Evolutionary conservation across 2,888 invertebrate species (phyloP).

Genomic region (Sesia bembeciformis): DNA sequence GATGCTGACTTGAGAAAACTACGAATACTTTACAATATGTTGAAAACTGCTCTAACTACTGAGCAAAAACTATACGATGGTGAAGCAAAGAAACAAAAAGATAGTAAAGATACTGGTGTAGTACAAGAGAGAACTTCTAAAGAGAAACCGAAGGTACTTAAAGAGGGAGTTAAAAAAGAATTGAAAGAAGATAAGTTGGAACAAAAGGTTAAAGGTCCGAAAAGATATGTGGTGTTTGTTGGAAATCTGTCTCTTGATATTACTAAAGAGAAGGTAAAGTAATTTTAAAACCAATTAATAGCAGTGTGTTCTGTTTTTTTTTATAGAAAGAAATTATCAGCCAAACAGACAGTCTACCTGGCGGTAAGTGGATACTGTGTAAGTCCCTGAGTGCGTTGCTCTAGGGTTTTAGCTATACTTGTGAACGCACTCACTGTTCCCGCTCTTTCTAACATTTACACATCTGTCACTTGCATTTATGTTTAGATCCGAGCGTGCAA

Average conservation of each 20-base stretch:
- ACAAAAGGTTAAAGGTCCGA: slow-evolving; percentile 37
- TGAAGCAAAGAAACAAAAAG: slow-evolving; percentile 5
- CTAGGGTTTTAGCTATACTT: too few relatives aligned
- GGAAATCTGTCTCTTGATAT: slow-evolving; percentile 54
- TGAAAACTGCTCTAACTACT: slow-evolving; percentile 25
- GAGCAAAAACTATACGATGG: slow-evolving; percentile 5
- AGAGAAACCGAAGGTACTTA: slow-evolving; percentile 6
- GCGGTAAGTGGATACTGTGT: not conserved
- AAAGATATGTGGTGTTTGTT: slow-evolving; percentile 64
- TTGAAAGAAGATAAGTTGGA: slow-evolving; percentile 11
- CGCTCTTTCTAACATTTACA: too few relatives aligned
- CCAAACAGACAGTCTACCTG: not conserved
- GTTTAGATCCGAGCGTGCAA: too few relatives aligned
- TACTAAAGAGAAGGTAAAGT: slow-evolving; percentile 41
- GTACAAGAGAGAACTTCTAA: slow-evolving; percentile 8
- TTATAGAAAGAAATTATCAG: not conserved
- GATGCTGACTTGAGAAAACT: slow-evolving; percentile 47
- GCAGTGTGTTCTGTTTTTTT: not conserved
- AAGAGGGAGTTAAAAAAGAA: slow-evolving; percentile 7
- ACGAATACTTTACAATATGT: slow-evolving; percentile 52
- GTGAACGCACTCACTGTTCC: too few relatives aligned
- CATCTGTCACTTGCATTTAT: too few relatives aligned
- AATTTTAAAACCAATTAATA: not conserved
- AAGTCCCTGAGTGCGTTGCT: too few relatives aligned
- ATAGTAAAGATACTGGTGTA: slow-evolving; percentile 2